Evolutionary conservation across 2,113 vertebrate species (phyloP).

Genomic region (Onychostruthus taczanowskii): DNA sequence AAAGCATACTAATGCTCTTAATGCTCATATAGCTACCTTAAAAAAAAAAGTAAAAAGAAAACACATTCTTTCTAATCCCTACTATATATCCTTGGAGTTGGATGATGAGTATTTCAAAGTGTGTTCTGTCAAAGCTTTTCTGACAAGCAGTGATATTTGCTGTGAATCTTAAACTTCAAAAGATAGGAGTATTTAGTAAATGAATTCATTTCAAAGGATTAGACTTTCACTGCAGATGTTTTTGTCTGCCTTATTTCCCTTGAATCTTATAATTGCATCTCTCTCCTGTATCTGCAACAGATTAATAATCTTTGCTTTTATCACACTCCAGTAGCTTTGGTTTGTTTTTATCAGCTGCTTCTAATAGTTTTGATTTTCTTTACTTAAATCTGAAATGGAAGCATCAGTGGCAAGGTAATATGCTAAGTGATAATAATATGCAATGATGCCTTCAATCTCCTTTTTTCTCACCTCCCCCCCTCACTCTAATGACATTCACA

Average conservation of each 20-base stretch:
- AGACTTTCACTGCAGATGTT: background rate
- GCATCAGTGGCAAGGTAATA: background rate
- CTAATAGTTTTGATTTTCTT: background rate
- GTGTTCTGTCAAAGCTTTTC: background rate
- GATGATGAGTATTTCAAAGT: background rate
- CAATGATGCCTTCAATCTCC: background rate
- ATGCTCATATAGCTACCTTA: background rate
- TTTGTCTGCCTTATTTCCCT: conserved; percentile 16
- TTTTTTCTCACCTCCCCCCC: background rate
- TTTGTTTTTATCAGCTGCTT: background rate
- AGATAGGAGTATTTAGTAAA: background rate
- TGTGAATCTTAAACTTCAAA: conserved; percentile 27
- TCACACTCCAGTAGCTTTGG: background rate
- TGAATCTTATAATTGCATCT: conserved; percentile 37
- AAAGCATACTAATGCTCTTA: background rate
- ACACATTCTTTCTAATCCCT: background rate
- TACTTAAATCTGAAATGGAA: conserved; percentile 1
- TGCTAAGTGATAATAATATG: background rate
- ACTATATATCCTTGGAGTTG: background rate
- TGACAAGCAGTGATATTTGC: background rate
- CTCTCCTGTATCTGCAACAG: background rate
- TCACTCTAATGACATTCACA: background rate
- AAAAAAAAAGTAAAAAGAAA: background rate
- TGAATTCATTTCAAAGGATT: conserved; percentile 21
- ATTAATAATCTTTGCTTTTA: conserved; percentile 35